Evolutionary conservation across 2,113 vertebrate species (phyloP).

Genomic region (Irena cyanogastra): DNA sequence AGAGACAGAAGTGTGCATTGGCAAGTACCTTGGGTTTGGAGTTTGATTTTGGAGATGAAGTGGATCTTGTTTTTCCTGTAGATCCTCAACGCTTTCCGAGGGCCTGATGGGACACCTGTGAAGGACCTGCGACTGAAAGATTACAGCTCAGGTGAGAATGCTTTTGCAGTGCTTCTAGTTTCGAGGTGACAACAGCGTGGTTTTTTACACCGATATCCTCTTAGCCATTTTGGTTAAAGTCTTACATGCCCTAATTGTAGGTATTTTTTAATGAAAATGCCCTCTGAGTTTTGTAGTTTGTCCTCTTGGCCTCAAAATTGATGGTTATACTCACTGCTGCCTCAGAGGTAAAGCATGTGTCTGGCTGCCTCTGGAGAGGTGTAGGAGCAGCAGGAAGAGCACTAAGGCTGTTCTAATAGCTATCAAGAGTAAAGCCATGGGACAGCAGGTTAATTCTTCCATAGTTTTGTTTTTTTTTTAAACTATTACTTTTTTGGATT

Average conservation of each 20-base stretch:
- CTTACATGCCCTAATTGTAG: not conserved
- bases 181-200: not conserved
- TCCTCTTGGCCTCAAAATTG: not conserved
- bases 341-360: not conserved
- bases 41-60: not conserved
- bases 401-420: not conserved
- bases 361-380: not conserved
- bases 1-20: not conserved
- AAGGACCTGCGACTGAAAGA: constrained; percentile 76
- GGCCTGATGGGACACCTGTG: constrained; percentile 65
- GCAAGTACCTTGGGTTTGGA: not conserved
- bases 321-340: not conserved
- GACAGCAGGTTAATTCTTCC: not conserved
- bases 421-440: not conserved
- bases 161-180: not conserved
- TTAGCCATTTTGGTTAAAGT: not conserved
- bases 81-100: constrained; percentile 75
- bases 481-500: not conserved
- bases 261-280: constrained; percentile 8
- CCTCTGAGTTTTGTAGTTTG: not conserved
- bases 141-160: constrained; percentile 75
- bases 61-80: constrained; percentile 23
- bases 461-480: not conserved
- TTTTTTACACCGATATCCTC: not conserved
- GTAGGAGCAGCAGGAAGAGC: not conserved